Conservation (phyloP, 2,888 invertebrate species). For the Rhabditophanes sp. region DNA sequence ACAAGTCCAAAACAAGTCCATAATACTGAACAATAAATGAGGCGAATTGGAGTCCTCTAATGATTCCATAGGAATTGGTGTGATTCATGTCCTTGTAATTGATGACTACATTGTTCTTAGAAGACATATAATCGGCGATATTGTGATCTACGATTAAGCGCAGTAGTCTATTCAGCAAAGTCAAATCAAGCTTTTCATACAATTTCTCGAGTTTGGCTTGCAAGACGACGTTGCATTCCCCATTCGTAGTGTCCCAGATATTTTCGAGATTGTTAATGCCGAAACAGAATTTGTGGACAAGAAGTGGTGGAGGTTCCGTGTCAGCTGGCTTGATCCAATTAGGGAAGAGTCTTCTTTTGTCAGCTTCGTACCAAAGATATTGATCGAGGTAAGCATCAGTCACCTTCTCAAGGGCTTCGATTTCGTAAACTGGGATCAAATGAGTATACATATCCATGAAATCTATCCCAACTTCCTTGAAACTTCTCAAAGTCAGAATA, state of each 20-base stretch:
- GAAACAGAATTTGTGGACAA: constrained; percentile 93
- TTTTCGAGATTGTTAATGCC: constrained; percentile 55
- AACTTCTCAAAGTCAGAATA: constrained; percentile 80
- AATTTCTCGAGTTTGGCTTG: constrained; percentile 93
- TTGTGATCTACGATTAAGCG: constrained; percentile 97
- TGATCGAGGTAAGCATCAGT: constrained; percentile 98
- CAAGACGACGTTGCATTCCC: constrained; percentile 90
- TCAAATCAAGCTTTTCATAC: constrained; percentile 99
- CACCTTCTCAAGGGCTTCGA: constrained; percentile 95
- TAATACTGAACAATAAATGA: constrained; percentile 98
- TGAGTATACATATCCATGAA: constrained; percentile 99
- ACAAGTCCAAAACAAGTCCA: constrained; percentile 80
- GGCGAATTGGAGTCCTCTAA: constrained; percentile 93
- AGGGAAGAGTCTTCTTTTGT: constrained; percentile 84
- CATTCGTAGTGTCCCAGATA: constrained; percentile 91
- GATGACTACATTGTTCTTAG: constrained; percentile 99
- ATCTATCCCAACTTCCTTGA: constrained; percentile 73
- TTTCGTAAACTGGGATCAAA: constrained; percentile 93
- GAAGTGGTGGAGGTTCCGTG: constrained; percentile 69
- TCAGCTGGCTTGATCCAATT: constrained; percentile 99
- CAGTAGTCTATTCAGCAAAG: constrained; percentile 79
- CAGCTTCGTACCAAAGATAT: constrained; percentile 93
- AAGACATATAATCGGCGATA: constrained; percentile 99
- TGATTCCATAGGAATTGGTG: constrained; percentile 96
- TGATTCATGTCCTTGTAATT: constrained; percentile 99